A percentile compares a stretch with the other conserved stretches of the same genome.
phyloP scores from a whole-genome alignment of 64 coral and sea anemone species.

The Catalaphyllia jardinei region DNA sequence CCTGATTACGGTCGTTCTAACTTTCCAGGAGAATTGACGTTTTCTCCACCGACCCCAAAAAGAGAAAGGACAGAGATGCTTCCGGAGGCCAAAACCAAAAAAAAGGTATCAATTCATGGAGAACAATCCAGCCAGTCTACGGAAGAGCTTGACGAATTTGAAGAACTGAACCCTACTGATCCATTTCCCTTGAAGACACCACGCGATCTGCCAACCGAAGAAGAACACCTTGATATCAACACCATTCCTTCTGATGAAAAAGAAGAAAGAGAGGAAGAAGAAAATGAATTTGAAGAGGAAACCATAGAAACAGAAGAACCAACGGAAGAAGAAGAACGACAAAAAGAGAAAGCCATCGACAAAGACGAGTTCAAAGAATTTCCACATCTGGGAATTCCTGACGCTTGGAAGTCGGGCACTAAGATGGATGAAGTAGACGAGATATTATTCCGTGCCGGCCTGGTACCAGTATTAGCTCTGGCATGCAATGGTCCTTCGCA shows the following conservation, averaged over 20 bases:
- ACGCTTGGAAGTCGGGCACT: background rate
- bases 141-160: background rate
- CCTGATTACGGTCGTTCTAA: background rate
- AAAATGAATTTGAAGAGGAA: slow-evolving; percentile 15
- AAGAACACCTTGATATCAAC: background rate
- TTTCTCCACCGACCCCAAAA: background rate
- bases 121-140: background rate
- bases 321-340: background rate
- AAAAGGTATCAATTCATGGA: background rate
- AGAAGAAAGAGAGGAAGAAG: background rate
- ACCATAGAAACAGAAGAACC: background rate
- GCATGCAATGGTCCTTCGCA: slow-evolving; percentile 72
- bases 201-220: background rate
- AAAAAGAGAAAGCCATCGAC: background rate
- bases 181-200: background rate
- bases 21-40: too few species aligned
- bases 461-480: slow-evolving; percentile 68
- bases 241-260: background rate
- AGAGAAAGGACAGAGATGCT: background rate
- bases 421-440: background rate
- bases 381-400: slow-evolving; percentile 33
- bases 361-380: slow-evolving; percentile 11
- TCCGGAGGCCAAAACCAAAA: background rate
- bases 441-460: background rate
- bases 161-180: background rate